phyloP scores from a whole-genome alignment of 2,113 vertebrate species.

The Ceratotherium simum region DNA sequence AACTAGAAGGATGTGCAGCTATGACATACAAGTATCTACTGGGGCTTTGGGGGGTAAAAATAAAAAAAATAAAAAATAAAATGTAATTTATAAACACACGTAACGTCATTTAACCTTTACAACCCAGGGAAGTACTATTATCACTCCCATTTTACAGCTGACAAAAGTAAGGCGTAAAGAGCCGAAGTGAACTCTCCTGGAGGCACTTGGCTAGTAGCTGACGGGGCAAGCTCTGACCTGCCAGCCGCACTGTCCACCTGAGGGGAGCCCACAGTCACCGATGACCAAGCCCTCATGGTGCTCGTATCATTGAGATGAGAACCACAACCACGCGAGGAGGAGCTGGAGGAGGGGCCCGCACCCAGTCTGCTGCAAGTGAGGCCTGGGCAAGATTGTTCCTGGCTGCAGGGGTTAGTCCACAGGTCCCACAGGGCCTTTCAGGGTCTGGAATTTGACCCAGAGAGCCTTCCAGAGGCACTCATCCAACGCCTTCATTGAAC shows the following conservation, averaged over 20 bases:
- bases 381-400: neutral
- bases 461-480: neutral
- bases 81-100: neutral
- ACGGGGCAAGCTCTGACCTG: neutral
- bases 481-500: neutral
- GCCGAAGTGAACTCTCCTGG: neutral
- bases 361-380: fast-evolving
- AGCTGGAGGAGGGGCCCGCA: neutral
- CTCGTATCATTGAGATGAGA: neutral
- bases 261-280: neutral
- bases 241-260: neutral
- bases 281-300: neutral
- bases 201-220: neutral
- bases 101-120: neutral
- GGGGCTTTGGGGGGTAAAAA: no score
- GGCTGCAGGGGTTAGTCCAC: neutral
- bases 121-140: no score
- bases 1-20: no score
- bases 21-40: no score
- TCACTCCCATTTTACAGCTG: neutral
- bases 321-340: fast-evolving
- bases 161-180: neutral
- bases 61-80: neutral
- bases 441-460: neutral
- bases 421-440: neutral